Evolutionary conservation across 1,140 invertebrate genomes (phyloP).

Genomic region (Drosophila pruinosa): DNA sequence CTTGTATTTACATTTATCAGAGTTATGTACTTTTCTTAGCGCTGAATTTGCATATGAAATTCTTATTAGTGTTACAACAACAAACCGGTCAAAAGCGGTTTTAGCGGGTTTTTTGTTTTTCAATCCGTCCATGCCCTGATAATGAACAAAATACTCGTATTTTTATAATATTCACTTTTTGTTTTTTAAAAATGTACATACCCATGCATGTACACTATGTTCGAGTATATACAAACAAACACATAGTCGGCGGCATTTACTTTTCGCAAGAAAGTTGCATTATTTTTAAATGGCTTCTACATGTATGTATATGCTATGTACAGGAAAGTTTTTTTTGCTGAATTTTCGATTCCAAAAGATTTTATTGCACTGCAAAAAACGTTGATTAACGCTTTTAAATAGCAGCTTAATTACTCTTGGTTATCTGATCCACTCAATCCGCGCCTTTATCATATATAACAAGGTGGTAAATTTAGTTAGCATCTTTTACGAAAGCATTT

Average conservation of each 20-base stretch:
- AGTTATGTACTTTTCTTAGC: conserved; percentile 16
- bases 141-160: conserved; percentile 29
- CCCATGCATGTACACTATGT: conserved; percentile 5
- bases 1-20: not conserved
- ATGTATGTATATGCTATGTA: conserved; percentile 1
- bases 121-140: conserved; percentile 31
- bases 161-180: conserved; percentile 25
- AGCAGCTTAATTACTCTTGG: conserved; percentile 23
- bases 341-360: conserved; percentile 7
- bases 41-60: conserved; percentile 36
- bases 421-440: conserved; percentile 26
- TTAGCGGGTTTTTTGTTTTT: conserved; percentile 45
- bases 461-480: conserved; percentile 7
- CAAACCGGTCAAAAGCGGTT: conserved; percentile 47
- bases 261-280: not conserved
- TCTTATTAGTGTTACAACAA: conserved; percentile 30
- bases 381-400: conserved; percentile 40
- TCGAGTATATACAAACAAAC: not conserved
- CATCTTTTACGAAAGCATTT: not conserved
- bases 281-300: conserved; percentile 1
- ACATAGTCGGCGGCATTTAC: not conserved
- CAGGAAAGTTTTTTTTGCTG: not conserved
- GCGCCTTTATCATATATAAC: conserved; percentile 1
- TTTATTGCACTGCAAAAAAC: conserved; percentile 27
- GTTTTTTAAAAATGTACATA: conserved; percentile 10